These are phyloP conservation scores for Parthenolecanium corni DNA, from an alignment of 2,888 invertebrate species.

Conservation along the genomic window DNA sequence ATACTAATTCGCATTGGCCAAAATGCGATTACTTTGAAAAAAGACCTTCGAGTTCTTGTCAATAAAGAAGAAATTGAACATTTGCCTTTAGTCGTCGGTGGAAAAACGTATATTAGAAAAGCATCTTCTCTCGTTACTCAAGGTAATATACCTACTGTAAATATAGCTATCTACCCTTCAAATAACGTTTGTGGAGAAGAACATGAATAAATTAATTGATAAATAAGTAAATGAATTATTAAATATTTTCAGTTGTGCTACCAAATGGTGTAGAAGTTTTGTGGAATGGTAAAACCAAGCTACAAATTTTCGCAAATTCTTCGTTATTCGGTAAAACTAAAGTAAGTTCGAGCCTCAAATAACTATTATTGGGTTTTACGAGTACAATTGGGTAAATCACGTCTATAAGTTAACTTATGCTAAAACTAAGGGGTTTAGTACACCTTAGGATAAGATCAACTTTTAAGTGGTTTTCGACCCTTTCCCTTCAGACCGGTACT, in stretches of 20 bases:
- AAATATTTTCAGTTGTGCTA: conserved; percentile 51
- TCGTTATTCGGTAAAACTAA: conserved; percentile 54
- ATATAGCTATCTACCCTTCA: too few species aligned
- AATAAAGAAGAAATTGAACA: conserved; percentile 56
- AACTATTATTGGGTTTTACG: too few species aligned
- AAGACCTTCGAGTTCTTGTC: conserved; percentile 42
- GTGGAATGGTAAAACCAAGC: conserved; percentile 81
- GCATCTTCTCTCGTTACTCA: conserved; percentile 67
- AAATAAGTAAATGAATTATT: not conserved
- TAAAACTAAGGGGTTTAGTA: too few species aligned
- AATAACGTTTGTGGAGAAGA: too few species aligned
- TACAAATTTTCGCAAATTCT: conserved; percentile 69
- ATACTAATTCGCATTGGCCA: conserved; percentile 51
- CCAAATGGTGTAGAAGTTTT: conserved; percentile 64
- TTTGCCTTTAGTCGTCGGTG: conserved; percentile 27
- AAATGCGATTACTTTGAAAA: conserved; percentile 48
- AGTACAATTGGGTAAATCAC: too few species aligned
- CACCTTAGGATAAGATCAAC: too few species aligned
- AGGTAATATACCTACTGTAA: too few species aligned
- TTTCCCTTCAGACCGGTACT: too few species aligned
- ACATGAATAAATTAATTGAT: conserved; percentile 1
- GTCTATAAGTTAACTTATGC: too few species aligned
- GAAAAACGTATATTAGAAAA: conserved; percentile 49
- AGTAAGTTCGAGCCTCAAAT: conserved; percentile 38
- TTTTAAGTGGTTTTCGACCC: too few species aligned